Base-by-base conservation (phyloP, 2,888 invertebrate genomes). In the Aproaerema taeniolella region DNA sequence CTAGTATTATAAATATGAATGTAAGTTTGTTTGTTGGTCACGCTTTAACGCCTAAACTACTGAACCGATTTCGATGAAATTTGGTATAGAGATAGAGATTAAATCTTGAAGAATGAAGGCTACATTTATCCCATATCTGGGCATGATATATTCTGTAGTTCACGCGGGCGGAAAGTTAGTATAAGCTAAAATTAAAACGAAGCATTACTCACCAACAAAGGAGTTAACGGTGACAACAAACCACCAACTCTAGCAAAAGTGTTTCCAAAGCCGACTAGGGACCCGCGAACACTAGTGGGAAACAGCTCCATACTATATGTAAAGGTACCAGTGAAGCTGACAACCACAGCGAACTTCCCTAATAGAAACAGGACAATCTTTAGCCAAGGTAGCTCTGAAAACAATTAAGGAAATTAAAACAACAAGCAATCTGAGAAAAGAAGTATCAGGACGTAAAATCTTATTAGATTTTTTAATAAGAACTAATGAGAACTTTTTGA, bases 311-410 rank as follows among this genome's bases (percentile, higher is more conserved):
- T 42, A 15, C 57, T 73, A 41, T 78, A 81, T 0, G 79, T 81
- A 40, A 69, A 77, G 25, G 76, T 67, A 1, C 76, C 75, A 25
- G 79, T 80, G 29, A 78, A 79, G 36, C 78, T 77, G 16, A 79
- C 55, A 0, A 75, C 75, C 1, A 75, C 69, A 4, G 67, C 69
- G 2, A 78, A 49, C 53, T 80, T 81, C 5, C 75, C 75, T 8
- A 67, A 30, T 20, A 80, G 45, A 43, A 80, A 81, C 11, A 80
- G 42, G 0, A 59, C 7, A 1, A 81, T 40, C 46, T 75, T 77
- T 9, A 77, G 47, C 77, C 78, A 79, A 8, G 61, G 45, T 4
- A 70, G 45, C 17, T 61, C 80, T 80, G 64, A 38, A 69, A 74
- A 50, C n/a, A n/a, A n/a, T n/a, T n/a, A n/a, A n/a, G n/a, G n/a